A percentile compares a stretch with the other conserved stretches of the same genome.
Conservation (phyloP, 2,113 vertebrate genomes). For the Labrus mixtus region DNA sequence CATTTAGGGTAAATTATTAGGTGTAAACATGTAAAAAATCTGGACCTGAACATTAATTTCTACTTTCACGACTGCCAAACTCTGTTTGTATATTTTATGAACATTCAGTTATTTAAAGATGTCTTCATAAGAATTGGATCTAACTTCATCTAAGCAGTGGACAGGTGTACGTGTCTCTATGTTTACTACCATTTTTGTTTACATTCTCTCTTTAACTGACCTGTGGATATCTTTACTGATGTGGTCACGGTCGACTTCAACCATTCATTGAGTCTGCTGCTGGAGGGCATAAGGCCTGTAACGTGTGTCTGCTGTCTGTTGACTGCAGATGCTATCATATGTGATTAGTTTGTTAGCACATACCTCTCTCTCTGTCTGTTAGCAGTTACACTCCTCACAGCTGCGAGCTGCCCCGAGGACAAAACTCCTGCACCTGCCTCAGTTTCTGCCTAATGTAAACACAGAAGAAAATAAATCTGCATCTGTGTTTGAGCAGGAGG, state of each 20-base stretch:
- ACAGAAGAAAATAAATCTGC: slow-evolving; percentile 21
- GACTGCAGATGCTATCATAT: slow-evolving; percentile 62
- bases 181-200: background rate
- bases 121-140: too few species aligned
- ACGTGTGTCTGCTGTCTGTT: slow-evolving; percentile 68
- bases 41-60: too few species aligned
- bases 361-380: slow-evolving; percentile 28
- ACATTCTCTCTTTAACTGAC: background rate
- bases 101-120: too few species aligned
- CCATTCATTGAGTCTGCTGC: background rate
- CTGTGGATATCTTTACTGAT: background rate
- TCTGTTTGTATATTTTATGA: too few species aligned
- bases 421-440: slow-evolving; percentile 74
- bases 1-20: too few species aligned
- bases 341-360: slow-evolving; percentile 61
- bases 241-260: background rate
- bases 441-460: slow-evolving; percentile 71
- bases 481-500: slow-evolving; percentile 5
- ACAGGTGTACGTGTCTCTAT: too few species aligned
- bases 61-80: too few species aligned
- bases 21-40: too few species aligned
- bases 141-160: background rate
- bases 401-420: slow-evolving; percentile 49
- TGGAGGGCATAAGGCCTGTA: slow-evolving; percentile 50
- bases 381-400: slow-evolving; percentile 60